phyloP scores from a whole-genome alignment of 1,140 invertebrate species.

The Triops longicaudatus region DNA sequence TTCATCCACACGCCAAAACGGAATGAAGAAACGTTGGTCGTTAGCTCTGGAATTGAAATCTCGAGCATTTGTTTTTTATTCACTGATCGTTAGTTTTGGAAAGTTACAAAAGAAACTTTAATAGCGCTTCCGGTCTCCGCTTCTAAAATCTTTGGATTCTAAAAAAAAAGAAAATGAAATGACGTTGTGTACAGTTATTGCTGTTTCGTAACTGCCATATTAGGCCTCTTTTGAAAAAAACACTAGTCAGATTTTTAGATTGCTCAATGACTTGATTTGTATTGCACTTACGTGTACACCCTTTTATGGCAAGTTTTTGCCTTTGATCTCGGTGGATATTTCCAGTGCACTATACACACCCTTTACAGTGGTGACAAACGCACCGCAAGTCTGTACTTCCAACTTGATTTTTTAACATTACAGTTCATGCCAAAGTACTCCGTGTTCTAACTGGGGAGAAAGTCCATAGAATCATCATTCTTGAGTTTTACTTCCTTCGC shows the following conservation, averaged over 20 bases:
- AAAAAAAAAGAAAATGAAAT: not conserved
- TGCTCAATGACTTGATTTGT: not conserved
- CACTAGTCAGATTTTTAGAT: conserved; percentile 4
- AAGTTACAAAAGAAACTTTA: not conserved
- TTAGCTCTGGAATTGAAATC: not conserved
- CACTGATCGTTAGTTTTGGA: not conserved
- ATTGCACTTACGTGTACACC: not conserved
- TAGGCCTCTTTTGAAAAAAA: not conserved
- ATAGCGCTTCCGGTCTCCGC: not conserved
- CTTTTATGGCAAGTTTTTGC: not conserved
- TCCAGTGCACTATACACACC: not conserved
- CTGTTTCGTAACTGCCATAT: not conserved
- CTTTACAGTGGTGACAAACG: not conserved
- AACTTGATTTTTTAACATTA: not conserved
- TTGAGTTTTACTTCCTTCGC: not conserved
- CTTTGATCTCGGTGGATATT: conserved; percentile 2
- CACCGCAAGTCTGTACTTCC: not conserved
- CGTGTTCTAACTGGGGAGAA: not conserved
- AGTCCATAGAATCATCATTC: not conserved
- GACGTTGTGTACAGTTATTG: not conserved
- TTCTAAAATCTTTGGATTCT: not conserved
- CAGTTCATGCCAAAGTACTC: not conserved
- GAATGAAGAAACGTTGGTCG: not conserved
- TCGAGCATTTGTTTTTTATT: not conserved
- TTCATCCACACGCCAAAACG: not conserved